Percentiles rank a stretch among this genome's conserved stretches.
phyloP scores from a whole-genome alignment of 1,140 invertebrate genomes.

The Drosophila baimaii region DNA sequence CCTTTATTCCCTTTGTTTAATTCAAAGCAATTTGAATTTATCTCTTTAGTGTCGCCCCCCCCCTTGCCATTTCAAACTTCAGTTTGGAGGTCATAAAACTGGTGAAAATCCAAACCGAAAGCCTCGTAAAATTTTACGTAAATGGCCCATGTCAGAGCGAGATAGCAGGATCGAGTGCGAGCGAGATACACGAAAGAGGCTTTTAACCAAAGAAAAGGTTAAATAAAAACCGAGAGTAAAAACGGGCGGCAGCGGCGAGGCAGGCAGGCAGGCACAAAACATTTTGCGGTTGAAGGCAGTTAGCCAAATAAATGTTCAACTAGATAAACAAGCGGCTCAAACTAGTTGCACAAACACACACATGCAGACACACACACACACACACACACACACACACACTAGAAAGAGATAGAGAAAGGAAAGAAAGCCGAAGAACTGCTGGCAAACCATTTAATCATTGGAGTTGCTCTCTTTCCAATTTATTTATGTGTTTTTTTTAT shows the following conservation, averaged over 20 bases:
- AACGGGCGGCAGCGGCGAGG: no score
- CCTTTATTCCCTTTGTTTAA: conserved; percentile 38
- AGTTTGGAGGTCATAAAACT: conserved; percentile 68
- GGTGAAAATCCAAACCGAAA: conserved; percentile 52
- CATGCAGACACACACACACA: conserved; percentile 21
- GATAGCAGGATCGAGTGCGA: conserved; percentile 8
- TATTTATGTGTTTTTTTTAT: conserved; percentile 10
- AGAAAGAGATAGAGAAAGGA: not conserved
- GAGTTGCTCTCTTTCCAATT: conserved; percentile 16
- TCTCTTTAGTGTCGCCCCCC: conserved; percentile 9
- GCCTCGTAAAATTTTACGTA: conserved; percentile 69
- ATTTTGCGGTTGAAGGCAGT: conserved; percentile 77
- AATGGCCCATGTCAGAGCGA: conserved; percentile 31
- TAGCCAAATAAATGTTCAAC: conserved; percentile 80
- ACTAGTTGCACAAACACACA: conserved; percentile 48
- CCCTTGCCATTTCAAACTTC: conserved; percentile 19
- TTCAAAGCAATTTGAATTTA: conserved; percentile 47
- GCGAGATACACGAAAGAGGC: conserved; percentile 22
- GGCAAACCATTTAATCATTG: conserved; percentile 42
- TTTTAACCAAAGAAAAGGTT: not conserved
- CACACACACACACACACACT: conserved; percentile 24
- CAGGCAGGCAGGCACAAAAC: conserved; percentile 31
- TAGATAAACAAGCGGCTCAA: conserved; percentile 73
- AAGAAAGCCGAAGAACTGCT: conserved; percentile 10
- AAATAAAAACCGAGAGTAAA: conserved; percentile 29